Evolutionary conservation across 2,113 vertebrate species (phyloP).

Genomic region (Ammodytes marinus): DNA sequence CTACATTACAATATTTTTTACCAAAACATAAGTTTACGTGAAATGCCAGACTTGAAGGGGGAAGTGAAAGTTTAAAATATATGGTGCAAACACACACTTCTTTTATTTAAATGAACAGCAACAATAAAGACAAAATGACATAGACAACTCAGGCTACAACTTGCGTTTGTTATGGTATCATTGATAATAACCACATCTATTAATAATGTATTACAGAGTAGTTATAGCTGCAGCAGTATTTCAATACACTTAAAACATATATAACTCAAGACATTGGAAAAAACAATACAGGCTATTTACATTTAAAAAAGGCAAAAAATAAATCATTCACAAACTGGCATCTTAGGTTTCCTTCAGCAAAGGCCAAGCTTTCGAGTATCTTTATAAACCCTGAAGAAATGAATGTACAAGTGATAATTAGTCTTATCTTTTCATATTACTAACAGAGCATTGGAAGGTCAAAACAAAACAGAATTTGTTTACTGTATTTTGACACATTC

Average conservation of each 20-base stretch:
- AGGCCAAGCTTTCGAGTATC: neutral
- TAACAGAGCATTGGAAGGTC: neutral
- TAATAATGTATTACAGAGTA: neutral
- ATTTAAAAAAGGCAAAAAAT: neutral
- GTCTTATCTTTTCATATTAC: neutral
- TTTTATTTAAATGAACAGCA: neutral
- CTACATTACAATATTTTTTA: neutral
- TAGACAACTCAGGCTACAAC: neutral
- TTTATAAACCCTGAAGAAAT: neutral
- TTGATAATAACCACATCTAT: neutral
- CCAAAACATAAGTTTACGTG: neutral
- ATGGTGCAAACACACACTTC: neutral
- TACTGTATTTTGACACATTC: neutral
- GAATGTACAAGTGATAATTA: constrained; percentile 15
- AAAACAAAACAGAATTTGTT: neutral
- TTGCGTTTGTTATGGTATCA: neutral
- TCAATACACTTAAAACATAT: neutral
- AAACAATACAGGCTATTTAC: neutral
- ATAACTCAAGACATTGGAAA: neutral
- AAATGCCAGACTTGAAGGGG: neutral
- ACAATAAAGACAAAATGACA: neutral
- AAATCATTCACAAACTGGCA: neutral
- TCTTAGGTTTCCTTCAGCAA: constrained; percentile 1
- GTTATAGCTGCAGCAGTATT: neutral
- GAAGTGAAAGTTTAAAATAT: neutral